A percentile compares a stretch with the other conserved stretches of the same genome.
Conservation (phyloP, 2,888 invertebrate genomes). For the Flexamia atlantica region DNA sequence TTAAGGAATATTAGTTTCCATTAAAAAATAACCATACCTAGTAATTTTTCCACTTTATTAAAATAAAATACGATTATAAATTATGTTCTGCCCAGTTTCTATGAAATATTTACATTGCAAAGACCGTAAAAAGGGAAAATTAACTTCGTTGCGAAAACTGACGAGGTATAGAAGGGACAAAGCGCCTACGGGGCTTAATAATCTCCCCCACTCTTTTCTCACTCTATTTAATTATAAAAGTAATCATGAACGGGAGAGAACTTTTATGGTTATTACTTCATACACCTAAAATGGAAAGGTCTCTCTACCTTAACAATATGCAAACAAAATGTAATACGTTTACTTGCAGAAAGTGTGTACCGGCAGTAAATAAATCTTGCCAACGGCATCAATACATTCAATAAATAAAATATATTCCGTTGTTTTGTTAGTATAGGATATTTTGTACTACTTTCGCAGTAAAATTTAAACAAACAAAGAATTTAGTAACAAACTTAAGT, state of each 20-base stretch:
- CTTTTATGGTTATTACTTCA: constrained; percentile 20
- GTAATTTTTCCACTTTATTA: too few species aligned
- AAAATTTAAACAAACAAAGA: too few species aligned
- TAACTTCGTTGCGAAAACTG: neutral
- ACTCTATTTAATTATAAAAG: constrained; percentile 18
- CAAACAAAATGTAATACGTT: neutral
- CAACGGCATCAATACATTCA: too few species aligned
- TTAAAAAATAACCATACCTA: too few species aligned
- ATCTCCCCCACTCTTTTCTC: constrained; percentile 6
- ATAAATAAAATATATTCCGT: too few species aligned
- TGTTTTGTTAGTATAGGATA: too few species aligned
- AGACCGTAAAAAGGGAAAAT: neutral
- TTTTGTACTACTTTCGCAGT: too few species aligned
- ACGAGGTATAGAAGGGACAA: constrained; percentile 6
- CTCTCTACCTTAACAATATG: neutral
- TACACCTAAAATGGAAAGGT: neutral
- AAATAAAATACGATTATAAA: too few species aligned
- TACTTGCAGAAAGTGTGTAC: too few species aligned
- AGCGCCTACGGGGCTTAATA: constrained; percentile 1
- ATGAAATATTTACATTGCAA: neutral
- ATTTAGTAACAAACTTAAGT: too few species aligned
- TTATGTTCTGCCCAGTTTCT: neutral
- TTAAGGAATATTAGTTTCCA: too few species aligned
- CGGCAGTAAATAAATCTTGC: too few species aligned
- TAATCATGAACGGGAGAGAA: neutral